Conservation (phyloP, 2,797 vertebrate genomes). For the Rousettus madagascariensis region DNA sequence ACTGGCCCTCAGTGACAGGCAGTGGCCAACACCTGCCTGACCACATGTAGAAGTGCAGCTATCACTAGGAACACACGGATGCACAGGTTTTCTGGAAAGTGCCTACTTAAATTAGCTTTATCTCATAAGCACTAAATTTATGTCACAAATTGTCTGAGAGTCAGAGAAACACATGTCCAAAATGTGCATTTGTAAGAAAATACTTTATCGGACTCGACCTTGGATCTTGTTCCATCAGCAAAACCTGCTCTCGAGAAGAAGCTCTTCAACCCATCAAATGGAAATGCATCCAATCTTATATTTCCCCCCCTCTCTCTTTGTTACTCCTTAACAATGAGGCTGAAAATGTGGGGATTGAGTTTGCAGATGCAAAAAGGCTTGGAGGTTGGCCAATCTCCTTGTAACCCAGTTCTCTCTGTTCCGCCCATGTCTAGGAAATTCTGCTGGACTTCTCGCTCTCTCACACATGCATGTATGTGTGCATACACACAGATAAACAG, state of each 20-base stretch:
- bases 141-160: slow-evolving; percentile 63
- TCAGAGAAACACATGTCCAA: slow-evolving; percentile 70
- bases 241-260: slow-evolving; percentile 70
- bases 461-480: not conserved
- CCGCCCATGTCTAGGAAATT: not conserved
- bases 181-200: slow-evolving; percentile 57
- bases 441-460: not conserved
- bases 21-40: not conserved
- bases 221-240: slow-evolving; percentile 66
- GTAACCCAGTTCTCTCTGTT: not conserved
- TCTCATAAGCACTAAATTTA: slow-evolving; percentile 63
- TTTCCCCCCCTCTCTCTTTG: slow-evolving; percentile 29
- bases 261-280: slow-evolving; percentile 72
- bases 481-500: not conserved
- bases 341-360: slow-evolving; percentile 65
- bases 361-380: slow-evolving; percentile 56
- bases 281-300: slow-evolving; percentile 63
- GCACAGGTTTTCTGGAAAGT: not conserved
- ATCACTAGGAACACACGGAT: not conserved
- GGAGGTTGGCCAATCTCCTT: not conserved
- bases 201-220: slow-evolving; percentile 66
- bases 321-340: slow-evolving; percentile 62
- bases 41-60: not conserved
- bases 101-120: slow-evolving; percentile 70
- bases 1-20: not conserved